Percentiles rank a stretch among this genome's conserved stretches.
Evolutionary conservation across 2,797 vertebrate species (phyloP).

Genomic region (Lutra lutra): DNA sequence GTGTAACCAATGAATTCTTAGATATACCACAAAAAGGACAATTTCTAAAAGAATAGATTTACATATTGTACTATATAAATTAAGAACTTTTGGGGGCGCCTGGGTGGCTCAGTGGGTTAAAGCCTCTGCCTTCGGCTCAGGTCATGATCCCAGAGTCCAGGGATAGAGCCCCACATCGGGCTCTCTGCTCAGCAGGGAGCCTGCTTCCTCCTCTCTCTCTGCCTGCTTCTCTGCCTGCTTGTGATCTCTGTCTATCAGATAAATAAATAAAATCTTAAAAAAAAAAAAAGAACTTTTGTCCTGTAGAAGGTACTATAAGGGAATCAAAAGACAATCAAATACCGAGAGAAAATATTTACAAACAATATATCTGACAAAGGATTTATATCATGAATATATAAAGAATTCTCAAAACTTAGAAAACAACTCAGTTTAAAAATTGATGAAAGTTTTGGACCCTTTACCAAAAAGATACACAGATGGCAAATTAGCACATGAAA

Average conservation of each 20-base stretch:
- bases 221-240: too few species aligned
- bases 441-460: not conserved
- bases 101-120: too few species aligned
- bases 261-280: too few species aligned
- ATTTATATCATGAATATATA: not conserved
- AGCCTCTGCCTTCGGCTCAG: too few species aligned
- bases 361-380: not conserved
- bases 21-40: not conserved
- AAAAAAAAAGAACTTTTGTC: not conserved
- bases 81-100: not conserved
- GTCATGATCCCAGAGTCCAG: too few species aligned
- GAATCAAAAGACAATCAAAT: not conserved
- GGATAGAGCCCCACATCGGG: too few species aligned
- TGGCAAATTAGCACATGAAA: not conserved
- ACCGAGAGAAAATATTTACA: not conserved
- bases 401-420: not conserved
- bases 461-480: not conserved
- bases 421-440: slow-evolving; percentile 1
- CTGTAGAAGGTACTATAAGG: not conserved
- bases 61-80: not conserved
- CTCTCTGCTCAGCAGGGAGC: too few species aligned
- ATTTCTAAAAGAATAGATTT: not conserved
- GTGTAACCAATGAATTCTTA: not conserved
- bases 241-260: too few species aligned
- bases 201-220: too few species aligned